These are phyloP conservation scores for Sitodiplosis mosellana DNA, from an alignment of 1,140 invertebrate genomes.

Conservation along the genomic window DNA sequence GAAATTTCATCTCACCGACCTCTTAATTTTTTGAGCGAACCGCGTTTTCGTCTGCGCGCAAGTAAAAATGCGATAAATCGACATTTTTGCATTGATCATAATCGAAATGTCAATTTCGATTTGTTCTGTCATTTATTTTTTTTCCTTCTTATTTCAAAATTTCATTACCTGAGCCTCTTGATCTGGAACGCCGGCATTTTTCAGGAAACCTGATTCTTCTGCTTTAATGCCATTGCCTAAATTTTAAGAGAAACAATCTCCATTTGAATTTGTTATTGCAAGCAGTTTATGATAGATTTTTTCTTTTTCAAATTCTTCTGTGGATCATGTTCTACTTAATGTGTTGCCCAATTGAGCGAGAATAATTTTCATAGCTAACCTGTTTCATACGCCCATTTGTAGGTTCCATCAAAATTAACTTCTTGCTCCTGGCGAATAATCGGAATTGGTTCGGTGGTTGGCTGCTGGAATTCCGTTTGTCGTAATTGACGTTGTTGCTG, in stretches of 20 bases:
- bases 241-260: no score
- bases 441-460: constrained; percentile 31
- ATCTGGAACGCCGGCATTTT: constrained; percentile 40
- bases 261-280: no score
- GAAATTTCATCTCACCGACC: background rate
- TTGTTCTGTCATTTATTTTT: constrained; percentile 1
- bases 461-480: constrained; percentile 16
- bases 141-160: background rate
- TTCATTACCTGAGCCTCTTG: constrained; percentile 31
- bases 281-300: no score
- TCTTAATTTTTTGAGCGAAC: no score
- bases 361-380: no score
- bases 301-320: no score
- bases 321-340: background rate
- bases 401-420: constrained; percentile 45
- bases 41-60: background rate
- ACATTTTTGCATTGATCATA: background rate
- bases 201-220: constrained; percentile 45
- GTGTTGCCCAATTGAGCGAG: background rate
- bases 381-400: constrained; percentile 39
- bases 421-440: constrained; percentile 38
- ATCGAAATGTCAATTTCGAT: background rate
- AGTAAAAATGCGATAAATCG: background rate
- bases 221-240: constrained; percentile 43
- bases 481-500: no score